Conservation (phyloP, 30 jellyfish, hydroid and myxozoan genomes). For the Hydractinia echinata region DNA sequence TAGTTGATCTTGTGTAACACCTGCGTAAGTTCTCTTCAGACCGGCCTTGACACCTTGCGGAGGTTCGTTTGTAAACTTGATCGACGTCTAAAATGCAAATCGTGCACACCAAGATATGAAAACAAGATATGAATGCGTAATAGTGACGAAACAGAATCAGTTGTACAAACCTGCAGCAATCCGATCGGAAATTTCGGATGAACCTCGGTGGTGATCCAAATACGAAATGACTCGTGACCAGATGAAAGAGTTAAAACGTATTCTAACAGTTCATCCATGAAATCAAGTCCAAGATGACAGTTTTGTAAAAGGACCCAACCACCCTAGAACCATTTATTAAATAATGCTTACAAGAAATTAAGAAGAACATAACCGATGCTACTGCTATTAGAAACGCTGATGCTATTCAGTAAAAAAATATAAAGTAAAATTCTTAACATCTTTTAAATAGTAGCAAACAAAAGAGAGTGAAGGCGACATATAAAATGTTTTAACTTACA, state of each 20-base stretch:
- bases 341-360: too few species aligned
- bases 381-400: not conserved
- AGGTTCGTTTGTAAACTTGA: constrained; percentile 88
- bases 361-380: not conserved
- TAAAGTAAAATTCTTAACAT: not conserved
- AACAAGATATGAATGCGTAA: not conserved
- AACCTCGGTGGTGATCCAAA: constrained; percentile 93
- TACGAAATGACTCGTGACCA: constrained; percentile 66
- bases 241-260: constrained; percentile 56
- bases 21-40: constrained; percentile 82
- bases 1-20: constrained; percentile 80
- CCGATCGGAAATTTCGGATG: constrained; percentile 95
- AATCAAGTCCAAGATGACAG: constrained; percentile 93
- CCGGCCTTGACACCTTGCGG: constrained; percentile 98
- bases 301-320: constrained; percentile 96
- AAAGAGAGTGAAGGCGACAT: too few species aligned
- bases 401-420: not conserved
- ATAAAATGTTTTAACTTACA: constrained; percentile 34
- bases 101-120: not conserved
- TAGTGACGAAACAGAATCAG: not conserved
- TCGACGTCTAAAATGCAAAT: constrained; percentile 45
- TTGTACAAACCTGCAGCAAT: constrained; percentile 68
- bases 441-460: too few species aligned
- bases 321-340: constrained; percentile 40
- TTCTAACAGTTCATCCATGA: constrained; percentile 87